Conservation (phyloP, 2,888 invertebrate species). For the Lumbricus terrestris region DNA sequence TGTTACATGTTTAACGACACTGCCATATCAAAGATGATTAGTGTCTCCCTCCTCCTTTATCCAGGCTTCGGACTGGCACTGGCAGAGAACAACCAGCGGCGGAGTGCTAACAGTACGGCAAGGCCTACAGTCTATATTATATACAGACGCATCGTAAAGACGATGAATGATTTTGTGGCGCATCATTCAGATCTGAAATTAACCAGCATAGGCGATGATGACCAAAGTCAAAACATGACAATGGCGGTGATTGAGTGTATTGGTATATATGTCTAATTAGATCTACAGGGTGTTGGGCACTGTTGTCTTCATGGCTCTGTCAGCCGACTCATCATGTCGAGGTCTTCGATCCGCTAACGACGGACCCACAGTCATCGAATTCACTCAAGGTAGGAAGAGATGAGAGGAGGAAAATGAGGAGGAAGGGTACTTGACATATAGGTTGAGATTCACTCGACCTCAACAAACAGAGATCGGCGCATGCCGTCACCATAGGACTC, state of each 20-base stretch:
- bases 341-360: conserved; percentile 78
- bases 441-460: no score
- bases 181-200: not conserved
- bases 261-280: conserved; percentile 39
- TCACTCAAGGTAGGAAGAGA: conserved; percentile 71
- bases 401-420: no score
- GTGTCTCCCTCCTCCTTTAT: no score
- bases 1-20: no score
- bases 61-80: no score
- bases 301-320: conserved; percentile 58
- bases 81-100: no score
- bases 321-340: conserved; percentile 56
- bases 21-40: no score
- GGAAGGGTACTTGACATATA: no score
- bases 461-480: not conserved
- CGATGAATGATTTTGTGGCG: not conserved
- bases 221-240: not conserved
- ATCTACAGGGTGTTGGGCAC: conserved; percentile 53
- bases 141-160: no score
- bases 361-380: conserved; percentile 79
- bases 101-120: no score
- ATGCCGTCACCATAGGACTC: not conserved
- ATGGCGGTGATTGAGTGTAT: not conserved
- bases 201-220: not conserved
- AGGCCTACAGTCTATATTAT: no score